Evolutionary conservation across 2,113 vertebrate species (phyloP).

Genomic region (Struthidea cinerea): DNA sequence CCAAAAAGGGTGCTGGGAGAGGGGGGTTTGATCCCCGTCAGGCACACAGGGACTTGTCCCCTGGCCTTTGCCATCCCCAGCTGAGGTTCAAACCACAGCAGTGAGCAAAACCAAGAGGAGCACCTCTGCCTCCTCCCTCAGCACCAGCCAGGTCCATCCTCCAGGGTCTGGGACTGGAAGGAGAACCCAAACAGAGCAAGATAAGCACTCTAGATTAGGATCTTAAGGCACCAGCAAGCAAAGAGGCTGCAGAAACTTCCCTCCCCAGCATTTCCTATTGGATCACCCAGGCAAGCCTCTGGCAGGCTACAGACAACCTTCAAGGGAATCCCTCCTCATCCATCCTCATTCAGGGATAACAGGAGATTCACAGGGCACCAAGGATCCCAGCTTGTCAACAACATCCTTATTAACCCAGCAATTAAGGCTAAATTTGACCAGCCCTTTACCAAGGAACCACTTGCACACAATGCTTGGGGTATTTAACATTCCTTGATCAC

Average conservation of each 20-base stretch:
- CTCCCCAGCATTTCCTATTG: neutral
- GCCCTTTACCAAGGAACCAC: neutral
- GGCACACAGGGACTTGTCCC: too few species aligned
- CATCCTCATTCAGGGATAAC: neutral
- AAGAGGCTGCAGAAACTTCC: neutral
- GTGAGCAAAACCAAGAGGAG: neutral
- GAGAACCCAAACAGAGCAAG: neutral
- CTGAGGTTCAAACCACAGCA: neutral
- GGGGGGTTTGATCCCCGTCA: neutral
- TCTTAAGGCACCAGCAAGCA: neutral
- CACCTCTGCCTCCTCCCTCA: neutral
- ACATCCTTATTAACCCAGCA: neutral
- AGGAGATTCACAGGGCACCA: neutral
- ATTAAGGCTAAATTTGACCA: neutral
- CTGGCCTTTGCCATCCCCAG: neutral
- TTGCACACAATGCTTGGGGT: neutral
- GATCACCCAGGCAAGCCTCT: neutral
- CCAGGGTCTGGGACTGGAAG: neutral
- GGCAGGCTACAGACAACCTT: neutral
- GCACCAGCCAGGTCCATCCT: neutral
- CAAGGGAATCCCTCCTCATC: neutral
- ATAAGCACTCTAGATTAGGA: neutral
- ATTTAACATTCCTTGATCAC: neutral
- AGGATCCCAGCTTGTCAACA: neutral
- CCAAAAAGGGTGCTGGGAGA: neutral